phyloP scores from a whole-genome alignment of 2,888 invertebrate genomes.

The Lampropteryx suffumata region DNA sequence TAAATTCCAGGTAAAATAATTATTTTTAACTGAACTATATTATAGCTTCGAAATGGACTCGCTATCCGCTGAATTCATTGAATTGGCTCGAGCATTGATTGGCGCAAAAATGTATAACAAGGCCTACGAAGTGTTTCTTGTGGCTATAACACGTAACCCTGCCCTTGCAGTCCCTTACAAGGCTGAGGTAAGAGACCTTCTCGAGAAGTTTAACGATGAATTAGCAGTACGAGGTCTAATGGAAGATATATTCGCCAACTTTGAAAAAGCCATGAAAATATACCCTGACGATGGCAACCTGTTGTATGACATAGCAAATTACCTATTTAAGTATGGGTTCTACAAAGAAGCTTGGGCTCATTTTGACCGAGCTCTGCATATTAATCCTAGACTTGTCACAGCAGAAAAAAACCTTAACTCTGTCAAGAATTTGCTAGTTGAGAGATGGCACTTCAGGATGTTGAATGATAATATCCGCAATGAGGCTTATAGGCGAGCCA shows the following conservation, averaged over 20 bases:
- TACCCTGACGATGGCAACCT: constrained; percentile 58
- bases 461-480: constrained; percentile 89
- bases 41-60: constrained; percentile 7
- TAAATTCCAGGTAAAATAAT: too few relatives aligned
- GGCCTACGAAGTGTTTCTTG: constrained; percentile 59
- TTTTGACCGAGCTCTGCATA: constrained; percentile 77
- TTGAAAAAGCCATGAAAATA: constrained; percentile 47
- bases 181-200: constrained; percentile 53
- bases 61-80: constrained; percentile 42
- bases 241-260: constrained; percentile 61
- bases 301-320: constrained; percentile 65
- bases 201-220: constrained; percentile 49
- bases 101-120: constrained; percentile 47
- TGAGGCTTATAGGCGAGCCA: constrained; percentile 85
- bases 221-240: constrained; percentile 45
- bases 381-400: constrained; percentile 77
- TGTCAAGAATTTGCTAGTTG: constrained; percentile 86
- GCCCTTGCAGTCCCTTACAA: constrained; percentile 45
- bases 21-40: background rate
- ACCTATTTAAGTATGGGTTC: constrained; percentile 78
- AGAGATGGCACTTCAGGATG: constrained; percentile 93
- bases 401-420: constrained; percentile 87
- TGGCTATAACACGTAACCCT: constrained; percentile 53
- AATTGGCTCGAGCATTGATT: constrained; percentile 49
- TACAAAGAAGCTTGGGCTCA: constrained; percentile 81